Base-by-base conservation (phyloP, 2,113 vertebrate genomes). In the Myotis brandtii region DNA sequence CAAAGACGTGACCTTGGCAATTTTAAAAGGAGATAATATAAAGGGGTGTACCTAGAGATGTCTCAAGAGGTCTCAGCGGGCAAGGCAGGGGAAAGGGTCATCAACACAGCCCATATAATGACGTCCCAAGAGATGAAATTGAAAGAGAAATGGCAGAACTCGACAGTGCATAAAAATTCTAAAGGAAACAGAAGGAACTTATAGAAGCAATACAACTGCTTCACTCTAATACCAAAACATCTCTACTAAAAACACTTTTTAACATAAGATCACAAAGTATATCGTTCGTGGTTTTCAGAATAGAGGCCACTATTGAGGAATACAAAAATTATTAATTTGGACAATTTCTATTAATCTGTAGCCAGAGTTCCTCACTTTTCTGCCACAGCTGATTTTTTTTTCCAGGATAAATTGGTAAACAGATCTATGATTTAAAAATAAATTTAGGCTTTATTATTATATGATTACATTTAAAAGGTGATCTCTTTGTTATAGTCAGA, bases 51-150 rank as follows among this genome's bases (percentile, higher is more conserved):
- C 70, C 37, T 5, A 83, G 27, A 96, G 50, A 76, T 8, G 32
- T n/a, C 80, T 95, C 70, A 9, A 67, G 89, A 81, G 94, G 40
- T 25, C 82, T 87, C 81, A 10, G 48, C 1, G 23, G 76, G 70
- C 86, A 89, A 77, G 54, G 37, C 64, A 20, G 21, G 30, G n/a
- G 40, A 30, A 95, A 72, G 59, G 87, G 87, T 93, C 84, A 90
- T 91, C 80, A 77, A 46, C 34, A 67, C 2, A 40, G 52, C 43
- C 32, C 18, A 13, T 43, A 66, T 93, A 93, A 95, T 90, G 95
- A 97, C 92, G 92, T 92, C 92, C 76, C 72, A 12, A 64, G 93
- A 94, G 89, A 85, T 43, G 40, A n/a, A 81, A 81, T 46, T 77
- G 92, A 77, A 92, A 92, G 40, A 91, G 79, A 92, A 95, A 86